Base-by-base conservation (phyloP, 92 coral and sea anemone species). In the Anthopleura xanthogrammica region DNA sequence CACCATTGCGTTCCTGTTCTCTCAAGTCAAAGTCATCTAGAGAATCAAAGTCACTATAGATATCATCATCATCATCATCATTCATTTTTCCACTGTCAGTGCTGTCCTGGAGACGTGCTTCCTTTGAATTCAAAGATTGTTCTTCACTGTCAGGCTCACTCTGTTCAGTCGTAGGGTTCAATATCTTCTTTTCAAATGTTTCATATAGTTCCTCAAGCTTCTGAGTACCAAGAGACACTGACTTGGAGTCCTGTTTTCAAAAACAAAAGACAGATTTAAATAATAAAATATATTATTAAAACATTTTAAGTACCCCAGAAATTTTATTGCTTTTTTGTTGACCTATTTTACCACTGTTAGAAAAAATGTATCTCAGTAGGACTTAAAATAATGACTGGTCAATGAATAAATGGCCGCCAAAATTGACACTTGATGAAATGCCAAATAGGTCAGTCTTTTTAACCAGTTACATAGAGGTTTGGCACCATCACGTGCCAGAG, bases 151-250 rank as follows among this genome's bases (percentile, higher is more conserved):
- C 79, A 76, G 58, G 75, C 55, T 65, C 77, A 39, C 14, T 75
- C n/a, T 17, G 40, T 81, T 77, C 79, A 72, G 76, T 10, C 17
- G 85, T 22, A 78, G 72, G n/a, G 75, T 65, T 73, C 78, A 77
- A 82, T 70, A 78, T 77, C 83, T 70, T 90, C 76, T 82, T 90
- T 79, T 86, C 89, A 87, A 92, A 92, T 50, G 71, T 77, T 41
- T 66, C 77, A 39, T 91, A 89, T 50, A 92, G 80, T 70, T 83
- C 41, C 39, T 72, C 83, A 8, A 92, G 81, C 43, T 85, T 73
- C 56, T 82, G 50, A 17, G 93, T 92, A 55, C 90, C 95, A 29
- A 82, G 80, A 65, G 81, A 62, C 48, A 93, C 81, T 41, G 85
- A 77, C 36, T 55, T 71, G 56, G 86, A 79, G 40, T 41, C 19